Evolutionary conservation across 2,888 invertebrate genomes (phyloP).

Genomic region (Drosophila kanekoi): DNA sequence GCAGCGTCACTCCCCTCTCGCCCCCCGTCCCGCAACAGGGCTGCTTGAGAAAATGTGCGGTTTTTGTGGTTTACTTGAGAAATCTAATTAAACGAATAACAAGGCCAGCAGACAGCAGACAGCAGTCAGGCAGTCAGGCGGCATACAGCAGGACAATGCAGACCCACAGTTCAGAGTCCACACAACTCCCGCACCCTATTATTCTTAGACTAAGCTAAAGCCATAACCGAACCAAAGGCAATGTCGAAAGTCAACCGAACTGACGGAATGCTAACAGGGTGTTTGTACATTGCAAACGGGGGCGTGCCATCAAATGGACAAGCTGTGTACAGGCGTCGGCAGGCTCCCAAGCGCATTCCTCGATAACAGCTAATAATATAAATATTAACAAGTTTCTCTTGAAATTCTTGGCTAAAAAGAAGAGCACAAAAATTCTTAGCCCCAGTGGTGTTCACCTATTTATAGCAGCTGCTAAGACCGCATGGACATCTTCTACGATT

Average conservation of each 20-base stretch:
- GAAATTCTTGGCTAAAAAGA: background rate
- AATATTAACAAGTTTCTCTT: conserved; percentile 42
- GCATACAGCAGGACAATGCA: conserved; percentile 45
- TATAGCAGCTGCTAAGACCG: no score
- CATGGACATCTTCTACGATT: no score
- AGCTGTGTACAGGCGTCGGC: background rate
- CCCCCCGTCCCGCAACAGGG: conserved; percentile 1
- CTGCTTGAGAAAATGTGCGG: conserved; percentile 79
- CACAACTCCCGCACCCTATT: no score
- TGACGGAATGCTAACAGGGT: background rate
- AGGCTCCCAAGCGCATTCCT: conserved; percentile 4
- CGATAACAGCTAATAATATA: conserved; percentile 40
- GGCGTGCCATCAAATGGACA: background rate
- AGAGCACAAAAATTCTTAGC: no score
- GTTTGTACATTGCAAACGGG: background rate
- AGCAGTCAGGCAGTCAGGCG: conserved; percentile 3
- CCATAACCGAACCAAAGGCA: conserved; percentile 5
- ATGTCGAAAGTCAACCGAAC: conserved; percentile 38
- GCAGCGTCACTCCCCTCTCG: background rate
- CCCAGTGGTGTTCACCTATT: no score
- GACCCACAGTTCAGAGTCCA: background rate
- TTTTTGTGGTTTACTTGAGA: conserved; percentile 77
- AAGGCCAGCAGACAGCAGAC: conserved; percentile 45
- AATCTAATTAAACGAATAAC: conserved; percentile 81
- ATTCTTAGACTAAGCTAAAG: conserved; percentile 7